Base-by-base conservation (phyloP, 2,888 invertebrate species). In the Orthonevra nobilis region DNA sequence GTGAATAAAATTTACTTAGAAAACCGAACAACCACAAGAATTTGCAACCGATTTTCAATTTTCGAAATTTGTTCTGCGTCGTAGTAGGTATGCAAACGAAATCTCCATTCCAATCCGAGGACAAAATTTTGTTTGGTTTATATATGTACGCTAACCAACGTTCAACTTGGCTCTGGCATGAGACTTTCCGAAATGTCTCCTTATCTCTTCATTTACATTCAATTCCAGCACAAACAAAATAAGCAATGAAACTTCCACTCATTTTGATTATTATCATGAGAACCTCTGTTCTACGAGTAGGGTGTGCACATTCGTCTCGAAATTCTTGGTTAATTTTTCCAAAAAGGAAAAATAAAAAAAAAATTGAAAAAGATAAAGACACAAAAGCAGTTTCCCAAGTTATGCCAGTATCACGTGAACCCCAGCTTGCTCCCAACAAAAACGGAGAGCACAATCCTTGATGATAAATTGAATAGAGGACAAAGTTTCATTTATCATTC, bases 401-500 rank as follows among this genome's bases (percentile, higher is more conserved):
- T 23, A 4, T 23, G 5, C 5, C 23, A 23, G 23, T 23, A 23
- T 23, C 23, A 23, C 52, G 38, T 68, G 58, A 66, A 52, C 48
- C 61, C 48, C 54, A 60, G 32, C 48, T 42, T 63, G 42, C 44
- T 36, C 48, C 38, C 32, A 32, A 50, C 46, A 34, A 68, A 32
- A 63, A 50, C 40, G 28, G 60, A 50, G n/a, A n/a, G n/a, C 69
- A 46, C 63, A 63, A 63, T 52, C 56, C 42, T 52, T 17, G 64
- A 60, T 72, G 77, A 77, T 77, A 77, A 77, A 77, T 77, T 77
- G 72, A 77, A 72, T 77, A 64, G 64, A 77, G 60, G 77, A 77
- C 72, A 64, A 77, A 77, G 77, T 77, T 77, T 77, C 72, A 54
- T 60, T 72, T 77, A 70, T 72, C 72, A 77, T 77, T 72, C 52